Conservation (phyloP, 1,140 invertebrate species). For the Carposina sasakii region DNA sequence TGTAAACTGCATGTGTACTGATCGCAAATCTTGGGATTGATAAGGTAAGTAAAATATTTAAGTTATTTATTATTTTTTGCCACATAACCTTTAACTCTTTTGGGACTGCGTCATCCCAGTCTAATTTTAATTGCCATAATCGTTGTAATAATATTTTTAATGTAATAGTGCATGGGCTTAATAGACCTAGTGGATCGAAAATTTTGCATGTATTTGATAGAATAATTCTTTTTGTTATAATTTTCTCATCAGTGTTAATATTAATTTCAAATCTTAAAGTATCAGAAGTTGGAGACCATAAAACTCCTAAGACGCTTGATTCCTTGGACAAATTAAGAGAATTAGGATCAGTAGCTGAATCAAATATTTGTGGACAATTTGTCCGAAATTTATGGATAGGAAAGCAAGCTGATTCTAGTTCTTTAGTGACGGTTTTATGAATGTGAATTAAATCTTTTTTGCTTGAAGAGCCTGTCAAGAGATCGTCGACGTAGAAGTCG, state of each 20-base stretch:
- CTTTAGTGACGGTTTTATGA: not conserved
- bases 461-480: not conserved
- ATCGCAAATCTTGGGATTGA: not conserved
- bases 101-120: slow-evolving; percentile 18
- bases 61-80: not conserved
- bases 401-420: slow-evolving; percentile 10
- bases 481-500: not conserved
- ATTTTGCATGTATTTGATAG: slow-evolving; percentile 17
- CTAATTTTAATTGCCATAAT: slow-evolving; percentile 13
- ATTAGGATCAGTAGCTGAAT: not conserved
- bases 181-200: slow-evolving; percentile 18
- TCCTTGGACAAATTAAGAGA: not conserved
- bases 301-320: not conserved
- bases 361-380: slow-evolving; percentile 13
- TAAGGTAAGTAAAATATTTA: slow-evolving; percentile 4
- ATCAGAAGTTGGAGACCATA: slow-evolving; percentile 4
- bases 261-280: slow-evolving; percentile 4
- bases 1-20: not conserved
- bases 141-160: slow-evolving; percentile 21
- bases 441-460: slow-evolving; percentile 2
- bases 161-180: slow-evolving; percentile 4
- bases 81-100: not conserved
- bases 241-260: not conserved
- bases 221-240: slow-evolving; percentile 17
- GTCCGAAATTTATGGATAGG: slow-evolving; percentile 16